phyloP scores from a whole-genome alignment of 2,113 vertebrate species.

The Neodontobutis hainanensis region DNA sequence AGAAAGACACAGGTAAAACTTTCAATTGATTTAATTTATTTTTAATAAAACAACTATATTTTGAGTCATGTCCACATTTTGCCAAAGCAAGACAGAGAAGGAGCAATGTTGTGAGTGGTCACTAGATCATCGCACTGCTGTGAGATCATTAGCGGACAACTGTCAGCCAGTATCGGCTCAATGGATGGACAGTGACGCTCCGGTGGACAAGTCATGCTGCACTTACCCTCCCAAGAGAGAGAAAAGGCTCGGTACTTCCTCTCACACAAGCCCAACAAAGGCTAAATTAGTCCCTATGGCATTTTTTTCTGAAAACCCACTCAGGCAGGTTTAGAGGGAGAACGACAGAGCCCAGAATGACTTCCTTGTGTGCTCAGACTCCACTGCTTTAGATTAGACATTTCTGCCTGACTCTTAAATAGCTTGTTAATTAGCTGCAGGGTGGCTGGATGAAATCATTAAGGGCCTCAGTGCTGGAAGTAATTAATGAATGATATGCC shows the following conservation, averaged over 20 bases:
- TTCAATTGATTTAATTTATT: too few species aligned
- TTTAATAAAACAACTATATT: too few species aligned
- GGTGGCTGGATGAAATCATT: constrained; percentile 43
- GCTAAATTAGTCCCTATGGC: constrained; percentile 52
- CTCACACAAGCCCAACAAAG: constrained; percentile 58
- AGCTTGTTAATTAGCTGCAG: constrained; percentile 56
- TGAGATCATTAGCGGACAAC: constrained; percentile 56
- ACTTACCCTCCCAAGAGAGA: constrained; percentile 44
- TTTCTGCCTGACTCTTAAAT: constrained; percentile 30
- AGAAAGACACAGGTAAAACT: too few species aligned
- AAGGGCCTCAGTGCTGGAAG: constrained; percentile 26
- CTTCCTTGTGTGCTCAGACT: constrained; percentile 43
- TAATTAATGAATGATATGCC: constrained; percentile 46
- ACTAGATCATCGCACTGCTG: constrained; percentile 49
- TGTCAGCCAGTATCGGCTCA: constrained; percentile 33
- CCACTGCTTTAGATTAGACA: constrained; percentile 29
- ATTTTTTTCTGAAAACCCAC: constrained; percentile 29
- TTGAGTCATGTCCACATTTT: too few species aligned
- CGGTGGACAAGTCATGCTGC: constrained; percentile 38
- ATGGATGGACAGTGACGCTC: constrained; percentile 46
- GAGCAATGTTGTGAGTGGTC: constrained; percentile 22
- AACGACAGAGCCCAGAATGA: constrained; percentile 26
- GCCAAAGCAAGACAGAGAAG: constrained; percentile 7
- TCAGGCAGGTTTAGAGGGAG: constrained; percentile 21
- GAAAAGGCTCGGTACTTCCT: constrained; percentile 25